phyloP scores from a whole-genome alignment of 2,113 vertebrate genomes.

The Athene noctua region DNA sequence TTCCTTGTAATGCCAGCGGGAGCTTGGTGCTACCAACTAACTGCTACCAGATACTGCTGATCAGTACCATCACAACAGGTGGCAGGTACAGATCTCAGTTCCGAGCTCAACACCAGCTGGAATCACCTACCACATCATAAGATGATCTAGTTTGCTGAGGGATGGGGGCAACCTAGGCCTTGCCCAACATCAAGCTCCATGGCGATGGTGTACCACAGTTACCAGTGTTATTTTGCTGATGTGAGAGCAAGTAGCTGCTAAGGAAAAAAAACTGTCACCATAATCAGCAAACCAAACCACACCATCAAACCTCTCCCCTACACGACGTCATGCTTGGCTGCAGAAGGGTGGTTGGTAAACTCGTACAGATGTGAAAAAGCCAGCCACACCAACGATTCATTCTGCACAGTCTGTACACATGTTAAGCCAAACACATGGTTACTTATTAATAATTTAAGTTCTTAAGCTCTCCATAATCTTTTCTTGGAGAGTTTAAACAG shows the following conservation, averaged over 20 bases:
- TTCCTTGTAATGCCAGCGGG: not conserved
- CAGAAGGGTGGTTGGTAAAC: not conserved
- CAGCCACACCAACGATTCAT: not conserved
- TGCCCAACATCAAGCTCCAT: not conserved
- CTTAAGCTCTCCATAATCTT: not conserved
- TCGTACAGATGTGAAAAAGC: not conserved
- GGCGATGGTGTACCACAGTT: not conserved
- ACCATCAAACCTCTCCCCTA: accelerated
- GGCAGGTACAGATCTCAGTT: not conserved
- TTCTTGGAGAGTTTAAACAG: not conserved
- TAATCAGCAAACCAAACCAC: not conserved
- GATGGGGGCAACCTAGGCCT: not conserved
- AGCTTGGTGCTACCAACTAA: not conserved
- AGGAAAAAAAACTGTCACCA: not conserved
- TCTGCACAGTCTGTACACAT: not conserved
- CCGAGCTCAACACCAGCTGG: not conserved
- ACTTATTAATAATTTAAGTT: not conserved
- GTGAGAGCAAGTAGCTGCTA: not conserved
- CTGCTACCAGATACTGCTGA: not conserved
- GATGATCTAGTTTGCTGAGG: not conserved
- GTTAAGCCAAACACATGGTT: not conserved
- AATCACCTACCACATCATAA: not conserved
- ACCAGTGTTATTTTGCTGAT: not conserved
- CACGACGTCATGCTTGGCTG: not conserved
- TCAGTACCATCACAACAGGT: not conserved